Percentiles rank a stretch among this genome's conserved stretches.
Evolutionary conservation across 2,113 vertebrate genomes (phyloP).

Genomic region (Chloroceryle aenea): DNA sequence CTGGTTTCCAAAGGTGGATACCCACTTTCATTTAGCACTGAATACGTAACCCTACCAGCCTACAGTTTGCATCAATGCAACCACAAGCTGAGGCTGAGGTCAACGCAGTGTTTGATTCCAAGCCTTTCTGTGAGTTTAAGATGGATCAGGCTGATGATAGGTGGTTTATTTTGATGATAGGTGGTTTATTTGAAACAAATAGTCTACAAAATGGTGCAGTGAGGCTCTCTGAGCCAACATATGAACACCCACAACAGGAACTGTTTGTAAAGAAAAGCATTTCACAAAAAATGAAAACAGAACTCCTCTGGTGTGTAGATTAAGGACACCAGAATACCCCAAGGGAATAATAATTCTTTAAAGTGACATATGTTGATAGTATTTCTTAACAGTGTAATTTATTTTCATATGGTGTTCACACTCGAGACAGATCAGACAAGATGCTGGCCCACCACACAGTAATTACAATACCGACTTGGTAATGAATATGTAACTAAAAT

Average conservation of each 20-base stretch:
- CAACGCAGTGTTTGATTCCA: background rate
- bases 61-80: accelerated
- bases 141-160: background rate
- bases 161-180: background rate
- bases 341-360: background rate
- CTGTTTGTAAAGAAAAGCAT: background rate
- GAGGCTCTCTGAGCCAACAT: background rate
- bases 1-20: background rate
- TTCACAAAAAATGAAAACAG: background rate
- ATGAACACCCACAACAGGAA: background rate
- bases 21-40: background rate
- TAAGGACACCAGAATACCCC: background rate
- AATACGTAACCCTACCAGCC: accelerated
- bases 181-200: background rate
- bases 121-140: background rate
- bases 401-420: background rate
- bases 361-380: background rate
- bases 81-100: background rate
- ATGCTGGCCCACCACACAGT: background rate
- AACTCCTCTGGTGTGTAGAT: background rate
- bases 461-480: background rate
- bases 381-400: background rate
- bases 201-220: background rate
- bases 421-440: background rate
- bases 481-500: background rate